Base-by-base conservation (phyloP, 2,113 vertebrate species). In the Amia ocellicauda region DNA sequence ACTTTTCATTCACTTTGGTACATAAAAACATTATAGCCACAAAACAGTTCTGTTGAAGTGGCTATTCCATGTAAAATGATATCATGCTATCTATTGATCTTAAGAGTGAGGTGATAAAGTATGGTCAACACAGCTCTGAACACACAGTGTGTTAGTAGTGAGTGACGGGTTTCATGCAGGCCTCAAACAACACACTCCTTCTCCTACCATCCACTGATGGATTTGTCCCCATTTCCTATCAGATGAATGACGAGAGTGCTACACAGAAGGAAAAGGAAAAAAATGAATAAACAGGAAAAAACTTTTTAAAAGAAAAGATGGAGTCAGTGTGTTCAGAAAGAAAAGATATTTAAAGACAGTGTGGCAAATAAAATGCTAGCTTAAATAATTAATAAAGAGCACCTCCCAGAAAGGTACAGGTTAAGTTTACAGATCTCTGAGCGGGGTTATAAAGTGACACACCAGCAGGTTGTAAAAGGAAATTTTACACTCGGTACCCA, bases 131-230 rank as follows among this genome's bases (percentile, higher is more conserved):
- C 42, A 65, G 17, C 16, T 29, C 58, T 27, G 23, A 71, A 80
- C 22, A 59, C 69, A 62, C 63, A 64, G 59, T 65, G 63, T 67
- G 62, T 81, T 82, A 83, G 78, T 74, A 29, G 67, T 24, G 19
- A 36, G n/a, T 5, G 31, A 14, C 11, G 74, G 55, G 62, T 59
- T 57, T 45, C 63, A 8, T 49, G 17, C 42, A 61, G 40, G 17
- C 10, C 16, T 55, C 36, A 74, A 74, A 57, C 69, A 63, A 62
- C 67, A 77, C 63, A 52, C 61, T 63, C 80, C 71, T 78, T 69
- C 50, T 78, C 93, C 88, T 97, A 99, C 97, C 97, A 98, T 96
- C 96, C 97, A 98, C 78, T 95, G 95, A 66, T 97, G 94, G 81
- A 98, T 98, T 84, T 95, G 91, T 85, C 95, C 93, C 94, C 93